Evolutionary conservation across 2,888 invertebrate species (phyloP), one percentile per base, ranked within the genome.

Genomic region (Eristalis arbustorum): DNA sequence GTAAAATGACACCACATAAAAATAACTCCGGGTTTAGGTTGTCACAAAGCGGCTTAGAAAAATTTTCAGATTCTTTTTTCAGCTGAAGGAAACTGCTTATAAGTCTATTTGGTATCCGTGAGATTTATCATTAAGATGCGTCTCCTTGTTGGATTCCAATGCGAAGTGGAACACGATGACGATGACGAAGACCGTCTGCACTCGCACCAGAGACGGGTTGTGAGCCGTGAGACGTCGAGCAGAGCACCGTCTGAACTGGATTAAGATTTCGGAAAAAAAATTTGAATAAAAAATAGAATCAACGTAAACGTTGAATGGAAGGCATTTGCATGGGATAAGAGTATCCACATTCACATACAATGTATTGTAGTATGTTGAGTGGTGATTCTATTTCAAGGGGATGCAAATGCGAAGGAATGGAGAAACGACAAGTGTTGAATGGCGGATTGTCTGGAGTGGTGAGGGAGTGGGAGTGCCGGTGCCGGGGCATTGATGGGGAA

Each of bases 31-130:
- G 83, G 83, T 79, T 85, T 83, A 75, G 78, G 71, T 63, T 87
- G 87, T 87, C 78, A 78, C 87, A 87, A 87, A 87, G 83, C 87
- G 72, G 87, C 87, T 87, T 87, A 87, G 78, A 85, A 71, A 56
- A 66, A 28, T 14, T 63, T 71, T 64, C 31, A 78, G 80, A 87
- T 82, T 66, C 73, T 69, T 82, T n/a, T 82, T 82, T 57, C 49
- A 28, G 56, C 42, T 59, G 56, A 34, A 37, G 11, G 40, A 66
- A 67, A 62, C 49, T 75, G 69, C 75, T 68, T 69, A 64, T 74
- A 75, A 75, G 67, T 66, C 68, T 81, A 64, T 75, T 81, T 75
- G 69, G 74, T 81, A 71, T 81, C 57, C 68, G 18, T 23, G 49
- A 71, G 81, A 81, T 81, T 82, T 72, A 66, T 75, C 59, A 59